Evolutionary conservation across 2,797 vertebrate species (phyloP).

Genomic region (Cygnus olor): DNA sequence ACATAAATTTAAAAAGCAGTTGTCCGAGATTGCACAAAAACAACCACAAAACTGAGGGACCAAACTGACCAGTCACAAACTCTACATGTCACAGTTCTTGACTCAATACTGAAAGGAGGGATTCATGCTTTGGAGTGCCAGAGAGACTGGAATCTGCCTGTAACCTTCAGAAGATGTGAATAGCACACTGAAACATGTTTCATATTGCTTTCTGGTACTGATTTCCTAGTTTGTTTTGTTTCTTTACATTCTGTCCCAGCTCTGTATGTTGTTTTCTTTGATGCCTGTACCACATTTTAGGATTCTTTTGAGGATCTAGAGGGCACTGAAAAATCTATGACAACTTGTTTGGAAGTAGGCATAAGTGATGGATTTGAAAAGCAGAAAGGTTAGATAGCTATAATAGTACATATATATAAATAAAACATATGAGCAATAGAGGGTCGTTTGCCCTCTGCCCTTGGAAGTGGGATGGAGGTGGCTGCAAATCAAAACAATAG

Average conservation of each 20-base stretch:
- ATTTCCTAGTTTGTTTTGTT: background rate
- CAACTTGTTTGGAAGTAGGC: background rate
- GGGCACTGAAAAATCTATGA: background rate
- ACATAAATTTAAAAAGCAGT: background rate
- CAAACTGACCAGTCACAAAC: background rate
- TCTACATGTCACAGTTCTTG: background rate
- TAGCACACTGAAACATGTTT: background rate
- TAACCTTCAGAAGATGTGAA: background rate
- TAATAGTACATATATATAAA: background rate
- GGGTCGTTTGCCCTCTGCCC: background rate
- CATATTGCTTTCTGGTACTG: background rate
- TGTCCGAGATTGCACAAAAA: background rate
- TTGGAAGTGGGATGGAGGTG: background rate
- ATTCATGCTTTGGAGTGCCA: background rate
- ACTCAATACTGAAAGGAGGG: background rate
- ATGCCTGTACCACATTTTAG: background rate
- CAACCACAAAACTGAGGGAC: background rate
- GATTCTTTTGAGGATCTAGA: background rate
- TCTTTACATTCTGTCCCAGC: background rate
- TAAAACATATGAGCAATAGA: background rate
- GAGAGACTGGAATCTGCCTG: background rate
- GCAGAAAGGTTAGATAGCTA: constrained; percentile 25
- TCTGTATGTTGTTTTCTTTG: background rate
- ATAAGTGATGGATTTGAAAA: constrained; percentile 45
- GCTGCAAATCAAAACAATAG: constrained; percentile 5